These are phyloP conservation scores for Dallia pectoralis DNA, from an alignment of 2,797 vertebrate genomes.

Conservation along the genomic window DNA sequence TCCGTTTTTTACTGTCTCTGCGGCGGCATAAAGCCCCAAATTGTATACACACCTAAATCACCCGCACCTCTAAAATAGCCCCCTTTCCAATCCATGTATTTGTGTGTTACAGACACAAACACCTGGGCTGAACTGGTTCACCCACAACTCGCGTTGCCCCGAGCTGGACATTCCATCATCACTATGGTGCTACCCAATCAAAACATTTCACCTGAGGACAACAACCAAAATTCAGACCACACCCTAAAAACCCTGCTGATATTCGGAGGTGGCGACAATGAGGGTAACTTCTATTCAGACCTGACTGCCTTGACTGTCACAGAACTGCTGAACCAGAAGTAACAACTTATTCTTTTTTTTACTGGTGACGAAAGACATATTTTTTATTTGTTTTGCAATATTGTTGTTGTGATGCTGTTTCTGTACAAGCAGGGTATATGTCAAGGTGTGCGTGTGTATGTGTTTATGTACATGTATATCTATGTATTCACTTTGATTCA, in stretches of 20 bases:
- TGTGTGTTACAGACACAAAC: slow-evolving; percentile 63
- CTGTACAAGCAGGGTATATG: neutral
- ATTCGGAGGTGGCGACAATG: slow-evolving; percentile 82
- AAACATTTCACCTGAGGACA: slow-evolving; percentile 34
- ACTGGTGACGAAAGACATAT: neutral
- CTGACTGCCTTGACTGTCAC: slow-evolving; percentile 65
- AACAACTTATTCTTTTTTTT: slow-evolving; percentile 18
- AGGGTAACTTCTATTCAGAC: slow-evolving; percentile 78
- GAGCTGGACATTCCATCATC: slow-evolving; percentile 80
- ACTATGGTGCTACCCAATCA: slow-evolving; percentile 57
- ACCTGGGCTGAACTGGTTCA: slow-evolving; percentile 73
- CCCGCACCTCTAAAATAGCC: neutral
- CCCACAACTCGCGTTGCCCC: slow-evolving; percentile 66
- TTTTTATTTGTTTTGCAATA: too few species aligned
- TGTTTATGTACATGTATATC: neutral
- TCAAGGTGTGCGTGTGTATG: neutral
- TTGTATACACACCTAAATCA: neutral
- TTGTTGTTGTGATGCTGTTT: neutral
- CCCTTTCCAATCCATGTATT: neutral
- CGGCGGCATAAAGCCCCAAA: neutral
- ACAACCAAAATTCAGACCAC: slow-evolving; percentile 24
- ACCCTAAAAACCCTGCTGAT: slow-evolving; percentile 63
- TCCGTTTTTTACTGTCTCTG: neutral
- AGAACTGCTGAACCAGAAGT: slow-evolving; percentile 56
- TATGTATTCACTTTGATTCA: neutral